Conservation (phyloP, 1,140 invertebrate species). For the Palaemon carinicauda region DNA sequence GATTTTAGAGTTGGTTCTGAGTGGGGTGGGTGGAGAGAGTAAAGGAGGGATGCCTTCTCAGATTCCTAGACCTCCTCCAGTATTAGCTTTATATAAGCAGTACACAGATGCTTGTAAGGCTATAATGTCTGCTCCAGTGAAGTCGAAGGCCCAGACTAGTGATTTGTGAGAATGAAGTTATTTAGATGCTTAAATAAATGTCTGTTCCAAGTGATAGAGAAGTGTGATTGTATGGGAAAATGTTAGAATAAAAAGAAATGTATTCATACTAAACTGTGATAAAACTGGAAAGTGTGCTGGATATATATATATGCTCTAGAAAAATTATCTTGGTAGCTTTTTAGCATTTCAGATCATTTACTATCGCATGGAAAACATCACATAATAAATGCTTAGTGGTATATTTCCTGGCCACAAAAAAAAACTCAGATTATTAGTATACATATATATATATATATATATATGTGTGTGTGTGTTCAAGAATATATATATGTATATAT, state of each 20-base stretch:
- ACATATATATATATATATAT: no score
- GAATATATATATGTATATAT: no score
- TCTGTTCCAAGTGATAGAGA: not conserved
- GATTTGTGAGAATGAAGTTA: constrained; percentile 28
- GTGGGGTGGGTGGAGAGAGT: not conserved
- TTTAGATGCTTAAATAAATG: not conserved
- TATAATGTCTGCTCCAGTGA: constrained; percentile 21
- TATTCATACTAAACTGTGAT: not conserved
- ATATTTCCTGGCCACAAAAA: no score
- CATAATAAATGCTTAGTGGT: no score
- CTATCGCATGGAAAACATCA: no score
- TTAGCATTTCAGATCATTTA: no score
- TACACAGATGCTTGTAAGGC: constrained; percentile 24
- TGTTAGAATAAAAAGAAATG: not conserved
- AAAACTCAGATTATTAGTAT: no score
- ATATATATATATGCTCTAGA: no score
- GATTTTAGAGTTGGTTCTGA: constrained; percentile 18
- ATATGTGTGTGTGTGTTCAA: no score
- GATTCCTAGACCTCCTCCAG: constrained; percentile 25
- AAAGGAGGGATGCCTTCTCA: not conserved
- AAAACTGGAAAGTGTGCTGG: not conserved
- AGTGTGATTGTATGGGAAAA: not conserved
- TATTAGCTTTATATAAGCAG: constrained; percentile 30
- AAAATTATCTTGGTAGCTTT: no score
- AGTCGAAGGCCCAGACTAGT: constrained; percentile 39